Conservation (phyloP, 2,113 vertebrate genomes). For the Ursus arctos region DNA sequence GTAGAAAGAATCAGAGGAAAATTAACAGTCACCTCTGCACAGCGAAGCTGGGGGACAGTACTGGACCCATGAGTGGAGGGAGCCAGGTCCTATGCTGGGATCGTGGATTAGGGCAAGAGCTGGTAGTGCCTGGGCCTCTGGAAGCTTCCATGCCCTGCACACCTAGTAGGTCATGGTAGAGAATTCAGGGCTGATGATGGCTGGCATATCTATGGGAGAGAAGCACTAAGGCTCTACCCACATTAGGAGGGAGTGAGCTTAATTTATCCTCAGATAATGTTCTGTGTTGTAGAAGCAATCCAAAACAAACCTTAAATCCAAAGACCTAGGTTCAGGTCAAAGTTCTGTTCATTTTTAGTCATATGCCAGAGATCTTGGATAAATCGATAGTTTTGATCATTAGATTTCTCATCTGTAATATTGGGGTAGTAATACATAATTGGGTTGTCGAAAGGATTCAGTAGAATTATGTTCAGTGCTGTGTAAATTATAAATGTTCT, state of each 20-base stretch:
- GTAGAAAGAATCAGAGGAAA: too few species aligned
- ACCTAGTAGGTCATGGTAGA: neutral
- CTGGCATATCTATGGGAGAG: too few species aligned
- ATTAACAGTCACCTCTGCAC: neutral
- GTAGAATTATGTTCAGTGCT: constrained; percentile 5
- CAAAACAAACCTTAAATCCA: neutral
- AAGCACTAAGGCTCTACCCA: neutral
- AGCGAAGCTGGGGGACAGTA: neutral
- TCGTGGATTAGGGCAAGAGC: neutral
- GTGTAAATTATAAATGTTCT: constrained; percentile 46
- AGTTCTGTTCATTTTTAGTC: neutral
- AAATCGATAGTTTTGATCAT: neutral
- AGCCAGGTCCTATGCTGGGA: neutral
- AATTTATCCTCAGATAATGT: neutral
- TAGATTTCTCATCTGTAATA: neutral
- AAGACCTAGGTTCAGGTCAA: neutral
- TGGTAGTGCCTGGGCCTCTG: neutral
- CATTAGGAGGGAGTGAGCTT: neutral
- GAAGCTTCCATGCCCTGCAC: accelerated
- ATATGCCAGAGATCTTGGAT: neutral
- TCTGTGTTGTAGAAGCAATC: neutral
- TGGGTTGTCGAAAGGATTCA: neutral
- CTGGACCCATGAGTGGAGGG: neutral
- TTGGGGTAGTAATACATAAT: constrained; percentile 29
- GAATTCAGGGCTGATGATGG: neutral